Base-by-base conservation (phyloP, 2,113 vertebrate genomes). In the Ptychochromis oligacanthus region DNA sequence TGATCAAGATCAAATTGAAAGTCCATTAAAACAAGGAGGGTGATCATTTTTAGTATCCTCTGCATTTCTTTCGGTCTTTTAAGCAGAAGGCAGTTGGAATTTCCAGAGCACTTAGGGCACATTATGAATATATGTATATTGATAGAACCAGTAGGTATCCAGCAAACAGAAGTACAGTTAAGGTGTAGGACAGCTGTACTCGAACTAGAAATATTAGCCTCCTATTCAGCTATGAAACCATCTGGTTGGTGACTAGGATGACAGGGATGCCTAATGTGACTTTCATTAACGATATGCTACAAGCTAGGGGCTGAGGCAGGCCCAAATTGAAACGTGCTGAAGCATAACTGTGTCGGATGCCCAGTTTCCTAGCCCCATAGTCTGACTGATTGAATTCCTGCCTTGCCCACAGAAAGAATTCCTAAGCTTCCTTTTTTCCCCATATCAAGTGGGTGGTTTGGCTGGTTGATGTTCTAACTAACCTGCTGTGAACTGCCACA, bases 291-390 rank as follows among this genome's bases (percentile, higher is more conserved):
- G 87, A 92, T 81, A 83, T 65, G 80, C 92, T 90, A 87, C 88
- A 88, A 93, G 89, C 92, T 88, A 70, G 55, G 86, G 90, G 88
- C 92, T 88, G 80, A 88, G 83, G 91, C 83, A 87, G 89, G 77
- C 83, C 70, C 88, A 95, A 95, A 95, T 95, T 95, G 93, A 95
- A 94, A 94, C 92, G 93, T 93, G 92, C 89, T 92, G 89, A 93
- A 93, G 93, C 94, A 88, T 87, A 93, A 90, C 94, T 91, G 92
- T 92, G 91, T 93, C 88, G 80, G 93, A 95, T 91, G 91, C 89
- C 91, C 90, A 58, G 88, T 87, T 94, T 94, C 93, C 93, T 76
- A 64, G 88, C 89, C 86, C 86, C 82, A 43, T 70, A 90, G 89
- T 88, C 81, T 83, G 20, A 90, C 83, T 91, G 93, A 94, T 88